phyloP scores from a whole-genome alignment of 35 echinoderm and acorn worm genomes.

The Diadema setosum region DNA sequence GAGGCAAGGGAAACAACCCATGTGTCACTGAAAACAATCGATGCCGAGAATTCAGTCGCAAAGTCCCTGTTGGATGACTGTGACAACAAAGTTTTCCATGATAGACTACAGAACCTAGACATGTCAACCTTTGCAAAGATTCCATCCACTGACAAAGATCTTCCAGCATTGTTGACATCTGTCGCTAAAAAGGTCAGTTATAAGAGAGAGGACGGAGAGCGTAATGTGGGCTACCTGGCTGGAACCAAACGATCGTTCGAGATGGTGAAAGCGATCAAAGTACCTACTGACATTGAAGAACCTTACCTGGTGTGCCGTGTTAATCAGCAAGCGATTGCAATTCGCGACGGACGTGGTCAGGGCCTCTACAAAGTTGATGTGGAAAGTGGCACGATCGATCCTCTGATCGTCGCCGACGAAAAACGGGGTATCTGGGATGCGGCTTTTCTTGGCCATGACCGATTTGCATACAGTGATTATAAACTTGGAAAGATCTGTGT shows the following conservation, averaged over 20 bases:
- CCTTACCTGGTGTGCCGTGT: not conserved
- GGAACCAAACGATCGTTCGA: not conserved
- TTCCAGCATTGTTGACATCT: not conserved
- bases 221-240: not conserved
- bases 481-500: not conserved
- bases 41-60: not conserved
- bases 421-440: not conserved
- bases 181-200: not conserved
- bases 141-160: not conserved
- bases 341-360: not conserved
- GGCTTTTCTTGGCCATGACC: not conserved
- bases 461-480: not conserved
- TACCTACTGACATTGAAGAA: not conserved
- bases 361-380: not conserved
- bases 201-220: not conserved
- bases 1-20: not conserved
- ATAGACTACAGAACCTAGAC: not conserved
- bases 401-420: not conserved
- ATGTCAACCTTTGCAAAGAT: not conserved
- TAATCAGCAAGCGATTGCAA: not conserved
- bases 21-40: not conserved
- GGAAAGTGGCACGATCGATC: not conserved
- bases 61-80: not conserved
- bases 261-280: not conserved
- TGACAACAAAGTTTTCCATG: not conserved